Base-by-base conservation (phyloP, 2,797 vertebrate genomes). In the Leptatherina wallacei region DNA sequence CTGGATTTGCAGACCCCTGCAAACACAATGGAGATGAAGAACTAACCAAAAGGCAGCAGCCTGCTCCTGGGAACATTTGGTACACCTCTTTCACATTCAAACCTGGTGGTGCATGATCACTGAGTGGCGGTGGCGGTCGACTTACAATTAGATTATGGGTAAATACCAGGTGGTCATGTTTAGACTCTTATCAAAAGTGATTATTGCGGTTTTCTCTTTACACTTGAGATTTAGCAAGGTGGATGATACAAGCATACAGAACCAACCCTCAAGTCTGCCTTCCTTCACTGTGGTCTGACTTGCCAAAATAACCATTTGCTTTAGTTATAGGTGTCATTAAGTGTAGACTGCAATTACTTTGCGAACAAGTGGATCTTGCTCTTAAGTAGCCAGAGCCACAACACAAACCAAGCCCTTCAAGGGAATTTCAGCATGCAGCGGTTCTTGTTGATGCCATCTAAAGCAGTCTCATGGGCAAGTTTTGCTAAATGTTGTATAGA, bases 1-100 rank as follows among this genome's bases (percentile, higher is more conserved):
- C 32, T 69, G 73, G 80, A 61, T 87, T 88, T 88, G 73, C 69
- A 68, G 58, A 75, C 44, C 68, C 54, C 35, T 30, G 22, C 74
- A 66, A 73, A 81, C 64, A 68, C 29, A 38, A 58, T 11, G 42
- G 27, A 61, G 62, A 57, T 36, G 75, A 69, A 70, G 70, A 71
- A 65, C 59, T 20, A 40, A 55, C 60, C 67, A 59, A 72, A 77
- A 70, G 65, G 63, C 71, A 72, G 49, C 63, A 54, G 10, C 6
- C 9, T 0, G 32, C 63, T 73, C 58, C 58, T 68, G 63, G 71
- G 18, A 63, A 73, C 52, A 71, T 58, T 65, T 47, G 5, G 49
- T 18, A 1, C 22, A 18, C n/a, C 22, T 38, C 51, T 49, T 64
- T 58, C 47, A 16, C 44, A 59, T 47, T n/a, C 40, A 68, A 61